phyloP scores from a whole-genome alignment of 2,113 vertebrate species.

The Anolis sagrei region DNA sequence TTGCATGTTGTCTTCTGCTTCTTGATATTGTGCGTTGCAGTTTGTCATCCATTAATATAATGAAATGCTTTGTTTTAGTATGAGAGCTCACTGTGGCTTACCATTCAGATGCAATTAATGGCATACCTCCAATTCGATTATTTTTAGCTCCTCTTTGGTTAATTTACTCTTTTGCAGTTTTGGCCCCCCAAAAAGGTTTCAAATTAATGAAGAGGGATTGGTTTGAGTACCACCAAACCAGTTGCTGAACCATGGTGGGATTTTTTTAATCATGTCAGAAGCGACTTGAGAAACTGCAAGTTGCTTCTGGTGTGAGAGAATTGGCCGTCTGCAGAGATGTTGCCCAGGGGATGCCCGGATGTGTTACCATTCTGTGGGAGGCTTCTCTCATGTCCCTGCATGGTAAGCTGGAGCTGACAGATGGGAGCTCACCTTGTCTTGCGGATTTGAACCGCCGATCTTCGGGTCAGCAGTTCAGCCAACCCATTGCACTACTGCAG shows the following conservation, averaged over 20 bases:
- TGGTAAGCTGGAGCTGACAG: no score
- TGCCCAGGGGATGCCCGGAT: no score
- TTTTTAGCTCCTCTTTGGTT: constrained; percentile 69
- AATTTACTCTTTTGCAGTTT: constrained; percentile 75
- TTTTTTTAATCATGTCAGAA: no score
- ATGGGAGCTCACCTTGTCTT: no score
- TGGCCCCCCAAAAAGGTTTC: constrained; percentile 68
- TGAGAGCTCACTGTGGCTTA: constrained; percentile 66
- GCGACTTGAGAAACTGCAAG: no score
- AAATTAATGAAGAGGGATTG: constrained; percentile 65
- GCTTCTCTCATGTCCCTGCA: no score
- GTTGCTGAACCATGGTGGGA: constrained; percentile 48
- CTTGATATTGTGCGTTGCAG: constrained; percentile 69
- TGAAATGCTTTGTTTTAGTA: constrained; percentile 75
- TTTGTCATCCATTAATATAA: constrained; percentile 74
- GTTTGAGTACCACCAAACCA: constrained; percentile 37
- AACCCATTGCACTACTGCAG: no score
- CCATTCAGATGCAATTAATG: constrained; percentile 76
- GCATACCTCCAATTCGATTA: constrained; percentile 72
- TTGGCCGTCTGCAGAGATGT: no score
- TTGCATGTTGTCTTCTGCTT: constrained; percentile 55
- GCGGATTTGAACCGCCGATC: no score
- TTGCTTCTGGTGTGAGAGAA: no score
- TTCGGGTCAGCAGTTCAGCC: no score
- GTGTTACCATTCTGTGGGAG: no score